Conservation (phyloP, 2,797 vertebrate genomes). For the Dendrocincla tyrannina region DNA sequence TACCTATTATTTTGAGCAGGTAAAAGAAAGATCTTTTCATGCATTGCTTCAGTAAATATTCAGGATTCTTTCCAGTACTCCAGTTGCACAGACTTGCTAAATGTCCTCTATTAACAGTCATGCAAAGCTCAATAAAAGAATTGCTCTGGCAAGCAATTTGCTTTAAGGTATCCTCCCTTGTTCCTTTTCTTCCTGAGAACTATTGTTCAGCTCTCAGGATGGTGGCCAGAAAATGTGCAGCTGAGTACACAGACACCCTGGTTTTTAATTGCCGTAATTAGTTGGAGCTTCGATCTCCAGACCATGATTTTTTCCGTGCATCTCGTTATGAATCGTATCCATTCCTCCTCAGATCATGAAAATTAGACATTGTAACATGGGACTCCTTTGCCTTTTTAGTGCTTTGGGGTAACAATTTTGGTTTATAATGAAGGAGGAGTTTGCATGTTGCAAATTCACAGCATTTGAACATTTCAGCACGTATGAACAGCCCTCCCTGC, state of each 20-base stretch:
- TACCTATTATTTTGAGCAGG: slow-evolving; percentile 16
- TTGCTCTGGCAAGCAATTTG: slow-evolving; percentile 13
- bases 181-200: slow-evolving; percentile 1
- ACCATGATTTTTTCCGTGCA: background rate
- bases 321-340: background rate
- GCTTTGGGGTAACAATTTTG: background rate
- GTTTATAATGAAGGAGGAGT: background rate
- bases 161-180: background rate
- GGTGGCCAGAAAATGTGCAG: background rate
- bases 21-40: slow-evolving; percentile 31
- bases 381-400: background rate
- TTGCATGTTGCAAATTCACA: background rate
- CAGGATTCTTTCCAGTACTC: background rate
- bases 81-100: background rate
- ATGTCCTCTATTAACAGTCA: slow-evolving; percentile 5
- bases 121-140: slow-evolving; percentile 6
- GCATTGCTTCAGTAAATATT: background rate
- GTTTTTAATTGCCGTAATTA: slow-evolving; percentile 26
- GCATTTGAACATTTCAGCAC: background rate
- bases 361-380: background rate
- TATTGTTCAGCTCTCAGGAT: background rate
- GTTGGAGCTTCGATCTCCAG: background rate
- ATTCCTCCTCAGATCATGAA: background rate
- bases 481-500: background rate
- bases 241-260: background rate